These are phyloP conservation scores for Conistra vaccinii DNA, from an alignment of 2,888 invertebrate species.

Conservation along the genomic window DNA sequence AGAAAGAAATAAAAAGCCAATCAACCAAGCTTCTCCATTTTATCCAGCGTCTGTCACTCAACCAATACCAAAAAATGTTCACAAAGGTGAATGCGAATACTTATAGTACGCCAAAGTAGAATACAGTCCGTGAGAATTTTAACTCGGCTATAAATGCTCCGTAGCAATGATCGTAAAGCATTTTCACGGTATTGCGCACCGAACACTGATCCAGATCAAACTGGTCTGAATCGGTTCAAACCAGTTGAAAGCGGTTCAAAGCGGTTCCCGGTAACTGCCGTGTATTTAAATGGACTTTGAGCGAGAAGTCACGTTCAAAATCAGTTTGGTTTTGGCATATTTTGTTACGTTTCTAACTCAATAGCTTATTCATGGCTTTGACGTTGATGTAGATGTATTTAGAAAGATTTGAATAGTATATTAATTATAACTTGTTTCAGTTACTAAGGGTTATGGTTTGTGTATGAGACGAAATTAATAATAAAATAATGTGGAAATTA, in stretches of 20 bases:
- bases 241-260: conserved; percentile 65
- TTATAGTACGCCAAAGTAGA: conserved; percentile 59
- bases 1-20: conserved; percentile 17
- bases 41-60: conserved; percentile 13
- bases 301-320: conserved; percentile 54
- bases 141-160: conserved; percentile 80
- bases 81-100: conserved; percentile 51
- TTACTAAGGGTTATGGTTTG: not conserved
- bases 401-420: conserved; percentile 6
- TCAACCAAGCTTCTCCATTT: not conserved
- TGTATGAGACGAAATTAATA: conserved; percentile 7
- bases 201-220: conserved; percentile 76
- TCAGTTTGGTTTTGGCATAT: conserved; percentile 59
- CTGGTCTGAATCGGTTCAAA: conserved; percentile 69
- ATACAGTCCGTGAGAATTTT: conserved; percentile 79
- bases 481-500: not conserved
- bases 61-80: conserved; percentile 24
- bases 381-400: conserved; percentile 14
- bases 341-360: conserved; percentile 29
- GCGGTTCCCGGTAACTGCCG: conserved; percentile 55
- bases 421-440: conserved; percentile 20
- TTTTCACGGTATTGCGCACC: conserved; percentile 79
- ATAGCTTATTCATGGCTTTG: conserved; percentile 21
- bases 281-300: conserved; percentile 64
- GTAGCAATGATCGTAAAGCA: conserved; percentile 84